Evolutionary conservation across 2,113 vertebrate genomes (phyloP).

Genomic region (Psettodes erumei): DNA sequence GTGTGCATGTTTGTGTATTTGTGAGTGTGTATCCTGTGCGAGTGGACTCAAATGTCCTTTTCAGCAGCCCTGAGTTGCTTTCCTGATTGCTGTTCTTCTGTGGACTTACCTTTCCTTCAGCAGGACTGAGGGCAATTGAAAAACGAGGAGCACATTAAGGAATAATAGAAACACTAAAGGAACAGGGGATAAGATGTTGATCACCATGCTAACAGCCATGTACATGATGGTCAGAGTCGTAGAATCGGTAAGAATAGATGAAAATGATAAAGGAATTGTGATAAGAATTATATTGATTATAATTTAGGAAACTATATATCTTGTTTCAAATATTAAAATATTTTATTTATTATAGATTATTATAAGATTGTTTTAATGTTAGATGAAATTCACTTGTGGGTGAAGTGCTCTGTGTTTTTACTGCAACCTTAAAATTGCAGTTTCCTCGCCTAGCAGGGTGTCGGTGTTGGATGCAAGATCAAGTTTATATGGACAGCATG

Average conservation of each 20-base stretch:
- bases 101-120: slow-evolving; percentile 40
- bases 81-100: slow-evolving; percentile 29
- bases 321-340: background rate
- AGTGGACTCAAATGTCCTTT: slow-evolving; percentile 21
- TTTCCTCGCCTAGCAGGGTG: background rate
- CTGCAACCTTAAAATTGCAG: background rate
- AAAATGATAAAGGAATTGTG: background rate
- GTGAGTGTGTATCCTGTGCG: slow-evolving; percentile 13
- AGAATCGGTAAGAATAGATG: slow-evolving; percentile 83
- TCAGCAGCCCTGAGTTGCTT: slow-evolving; percentile 1
- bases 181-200: slow-evolving; percentile 83
- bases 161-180: slow-evolving; percentile 18
- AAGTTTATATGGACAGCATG: background rate
- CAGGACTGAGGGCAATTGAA: slow-evolving; percentile 17
- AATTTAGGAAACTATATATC: background rate
- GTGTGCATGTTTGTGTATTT: slow-evolving; percentile 1
- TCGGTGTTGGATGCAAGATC: background rate
- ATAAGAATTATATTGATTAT: background rate
- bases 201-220: slow-evolving; percentile 87
- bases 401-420: background rate
- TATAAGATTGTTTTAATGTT: background rate
- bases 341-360: background rate
- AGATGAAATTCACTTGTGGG: background rate
- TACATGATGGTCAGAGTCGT: slow-evolving; percentile 84
- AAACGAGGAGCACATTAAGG: slow-evolving; percentile 31